Conservation (phyloP, 1,140 invertebrate genomes). For the Pristionchus pacificus region DNA sequence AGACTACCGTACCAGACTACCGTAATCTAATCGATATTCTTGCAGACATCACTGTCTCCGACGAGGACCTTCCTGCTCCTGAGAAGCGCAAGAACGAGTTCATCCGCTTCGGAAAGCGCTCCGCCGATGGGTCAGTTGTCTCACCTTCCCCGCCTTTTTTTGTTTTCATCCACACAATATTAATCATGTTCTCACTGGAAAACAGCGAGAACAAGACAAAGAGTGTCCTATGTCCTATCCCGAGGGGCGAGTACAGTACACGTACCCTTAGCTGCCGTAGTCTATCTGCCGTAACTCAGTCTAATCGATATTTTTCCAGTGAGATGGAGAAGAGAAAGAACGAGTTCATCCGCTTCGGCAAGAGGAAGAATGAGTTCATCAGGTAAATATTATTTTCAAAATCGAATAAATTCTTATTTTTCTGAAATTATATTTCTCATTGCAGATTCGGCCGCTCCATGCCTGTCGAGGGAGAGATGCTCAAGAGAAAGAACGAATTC, state of each 20-base stretch:
- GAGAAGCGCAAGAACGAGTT: constrained; percentile 34
- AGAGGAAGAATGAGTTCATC: constrained; percentile 43
- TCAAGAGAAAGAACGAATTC: constrained; percentile 46
- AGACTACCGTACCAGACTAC: not conserved
- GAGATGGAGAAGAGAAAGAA: not conserved
- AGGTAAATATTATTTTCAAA: too few species aligned
- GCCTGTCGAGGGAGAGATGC: constrained; percentile 16
- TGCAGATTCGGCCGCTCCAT: constrained; percentile 35
- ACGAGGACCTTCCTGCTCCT: constrained; percentile 11
- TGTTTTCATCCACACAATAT: not conserved
- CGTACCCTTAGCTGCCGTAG: not conserved
- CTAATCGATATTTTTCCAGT: not conserved
- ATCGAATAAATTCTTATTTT: not conserved
- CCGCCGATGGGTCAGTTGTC: constrained; percentile 10
- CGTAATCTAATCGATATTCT: not conserved
- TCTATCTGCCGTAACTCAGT: not conserved
- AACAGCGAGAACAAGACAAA: too few species aligned
- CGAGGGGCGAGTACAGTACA: not conserved
- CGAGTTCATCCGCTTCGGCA: constrained; percentile 27
- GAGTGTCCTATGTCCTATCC: not conserved
- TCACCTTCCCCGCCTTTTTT: not conserved
- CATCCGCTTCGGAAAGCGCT: constrained; percentile 29
- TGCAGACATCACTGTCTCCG: constrained; percentile 12
- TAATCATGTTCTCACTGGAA: not conserved
- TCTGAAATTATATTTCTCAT: not conserved